Base-by-base conservation (phyloP, 64 coral and sea anemone species). In the Platygyra sinensis region DNA sequence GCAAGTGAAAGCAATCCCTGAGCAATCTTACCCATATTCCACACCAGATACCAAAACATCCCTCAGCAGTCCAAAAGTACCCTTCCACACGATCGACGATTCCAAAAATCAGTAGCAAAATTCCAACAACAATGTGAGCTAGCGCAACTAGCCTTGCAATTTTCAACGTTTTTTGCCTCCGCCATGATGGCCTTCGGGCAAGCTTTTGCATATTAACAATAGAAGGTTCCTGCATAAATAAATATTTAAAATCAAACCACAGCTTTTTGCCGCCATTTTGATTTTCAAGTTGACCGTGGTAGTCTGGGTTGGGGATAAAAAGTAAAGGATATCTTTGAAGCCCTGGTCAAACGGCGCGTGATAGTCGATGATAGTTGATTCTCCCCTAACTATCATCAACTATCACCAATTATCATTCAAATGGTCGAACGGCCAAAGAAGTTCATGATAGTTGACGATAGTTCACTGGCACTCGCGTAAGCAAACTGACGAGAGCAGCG, bases 11-110 rank as follows among this genome's bases (percentile, higher is more conserved):
- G 42, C 33, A 36, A 36, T 36, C 33, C 33, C 33, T 1, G 33
- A 36, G 33, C 8, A 28, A 28, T 19, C 62, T 10, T 69, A 84
- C 80, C 80, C 80, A 84, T 15, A 69, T 15, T 39, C 80, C 80
- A 8, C 80, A 84, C 80, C 80, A 84, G 11, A 84, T 84, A 20
- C 80, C 80, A 50, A 84, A 84, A 38, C 62, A 84, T 31, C 80
- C 80, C 3, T 71, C 8, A 5, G 62, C 80, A 19, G 29, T 84
- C 80, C 80, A 84, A 69, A 69, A 84, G 1, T 67, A 84, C 5
- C 80, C 80, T 7, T 84, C 20, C 11, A 67, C 33, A 13, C 80
- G 80, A 69, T 84, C 80, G 10, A 84, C 62, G 10, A 84, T 84
- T 84, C 80, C 80, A 39, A 84, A 84, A 10, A 84, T 17, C 0